These are phyloP conservation scores for Drosophila kikkawai DNA, from an alignment of 1,140 invertebrate genomes.

Conservation along the genomic window DNA sequence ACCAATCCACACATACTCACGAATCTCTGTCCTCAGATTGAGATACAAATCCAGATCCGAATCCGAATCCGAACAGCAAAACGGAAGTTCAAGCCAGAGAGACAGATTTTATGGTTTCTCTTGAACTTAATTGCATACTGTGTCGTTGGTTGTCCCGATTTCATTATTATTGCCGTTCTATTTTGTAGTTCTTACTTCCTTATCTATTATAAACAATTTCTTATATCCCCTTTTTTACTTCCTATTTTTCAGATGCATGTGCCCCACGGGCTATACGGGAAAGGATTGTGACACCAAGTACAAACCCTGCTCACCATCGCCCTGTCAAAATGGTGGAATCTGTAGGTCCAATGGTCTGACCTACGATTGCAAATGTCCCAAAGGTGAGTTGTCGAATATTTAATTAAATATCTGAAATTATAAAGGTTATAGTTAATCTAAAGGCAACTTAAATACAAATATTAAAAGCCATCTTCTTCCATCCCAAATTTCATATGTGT, in stretches of 20 bases:
- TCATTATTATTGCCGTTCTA: constrained; percentile 13
- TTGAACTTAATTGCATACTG: constrained; percentile 9
- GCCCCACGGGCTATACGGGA: constrained; percentile 94
- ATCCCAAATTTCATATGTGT: not conserved
- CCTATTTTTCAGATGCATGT: constrained; percentile 90
- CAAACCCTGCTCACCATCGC: constrained; percentile 95
- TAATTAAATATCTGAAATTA: not conserved
- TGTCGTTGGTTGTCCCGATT: not conserved
- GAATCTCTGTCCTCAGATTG: constrained; percentile 14
- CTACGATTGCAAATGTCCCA: constrained; percentile 94
- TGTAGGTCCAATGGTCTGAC: constrained; percentile 91
- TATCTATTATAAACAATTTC: not conserved
- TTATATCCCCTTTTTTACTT: constrained; percentile 46
- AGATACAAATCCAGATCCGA: constrained; percentile 47
- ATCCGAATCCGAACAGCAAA: constrained; percentile 19
- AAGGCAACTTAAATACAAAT: not conserved
- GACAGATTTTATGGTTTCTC: constrained; percentile 43
- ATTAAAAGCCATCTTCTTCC: not conserved
- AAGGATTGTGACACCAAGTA: constrained; percentile 95
- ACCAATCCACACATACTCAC: constrained; percentile 16
- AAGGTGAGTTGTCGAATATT: constrained; percentile 88
- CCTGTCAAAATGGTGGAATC: constrained; percentile 94
- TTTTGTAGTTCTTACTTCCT: constrained; percentile 48
- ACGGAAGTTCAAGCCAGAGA: constrained; percentile 35
- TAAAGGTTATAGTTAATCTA: not conserved